Conservation (phyloP, 1,140 invertebrate species). For the Apocrypta bakeri region DNA sequence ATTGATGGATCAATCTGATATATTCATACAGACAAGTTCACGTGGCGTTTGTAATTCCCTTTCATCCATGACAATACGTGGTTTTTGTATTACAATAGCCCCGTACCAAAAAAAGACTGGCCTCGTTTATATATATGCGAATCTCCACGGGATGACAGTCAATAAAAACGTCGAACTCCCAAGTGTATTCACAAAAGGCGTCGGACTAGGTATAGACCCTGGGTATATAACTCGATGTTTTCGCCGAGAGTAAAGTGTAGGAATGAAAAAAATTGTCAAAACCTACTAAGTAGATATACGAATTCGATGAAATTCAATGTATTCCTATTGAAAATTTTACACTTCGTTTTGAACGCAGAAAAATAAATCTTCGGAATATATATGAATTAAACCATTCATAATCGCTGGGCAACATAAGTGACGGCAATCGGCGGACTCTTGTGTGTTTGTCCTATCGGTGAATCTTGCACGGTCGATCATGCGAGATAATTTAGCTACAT, state of each 20-base stretch:
- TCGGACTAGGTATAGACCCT: neutral
- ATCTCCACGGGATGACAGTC: neutral
- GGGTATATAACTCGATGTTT: neutral
- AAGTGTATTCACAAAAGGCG: constrained; percentile 12
- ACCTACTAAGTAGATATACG: too few species aligned
- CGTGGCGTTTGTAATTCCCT: neutral
- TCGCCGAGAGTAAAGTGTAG: neutral
- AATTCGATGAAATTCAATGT: neutral
- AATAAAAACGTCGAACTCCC: constrained; percentile 17
- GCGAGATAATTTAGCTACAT: too few species aligned
- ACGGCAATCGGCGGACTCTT: constrained; percentile 1
- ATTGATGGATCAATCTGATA: constrained; percentile 20
- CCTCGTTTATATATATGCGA: neutral
- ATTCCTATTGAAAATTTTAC: too few species aligned
- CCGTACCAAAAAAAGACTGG: neutral
- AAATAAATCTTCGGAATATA: neutral
- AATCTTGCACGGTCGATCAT: constrained; percentile 54
- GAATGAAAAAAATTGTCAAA: too few species aligned
- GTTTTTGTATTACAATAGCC: neutral
- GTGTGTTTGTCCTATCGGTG: neutral
- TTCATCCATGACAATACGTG: neutral
- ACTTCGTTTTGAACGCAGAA: neutral
- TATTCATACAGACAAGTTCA: constrained; percentile 5
- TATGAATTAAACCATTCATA: neutral
- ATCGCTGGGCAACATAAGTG: neutral